Percentiles rank a stretch among this genome's conserved stretches.
Evolutionary conservation across 2,113 vertebrate genomes (phyloP).

Genomic region (Monarcha castaneiventris): DNA sequence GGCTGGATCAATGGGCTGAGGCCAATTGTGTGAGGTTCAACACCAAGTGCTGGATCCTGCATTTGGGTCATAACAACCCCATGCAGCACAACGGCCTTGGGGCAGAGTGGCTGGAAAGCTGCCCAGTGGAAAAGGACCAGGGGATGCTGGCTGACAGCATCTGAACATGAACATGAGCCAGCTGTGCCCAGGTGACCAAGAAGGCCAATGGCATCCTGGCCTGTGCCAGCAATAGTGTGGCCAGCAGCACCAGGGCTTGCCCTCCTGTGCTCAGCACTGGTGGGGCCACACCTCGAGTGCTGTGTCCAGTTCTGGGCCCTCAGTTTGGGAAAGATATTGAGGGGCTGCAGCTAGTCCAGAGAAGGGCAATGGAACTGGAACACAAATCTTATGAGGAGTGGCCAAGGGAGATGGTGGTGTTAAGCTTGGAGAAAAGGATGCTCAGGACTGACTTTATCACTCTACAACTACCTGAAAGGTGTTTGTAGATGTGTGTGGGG

Average conservation of each 20-base stretch:
- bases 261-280: neutral
- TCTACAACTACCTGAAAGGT: neutral
- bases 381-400: neutral
- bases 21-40: fast-evolving
- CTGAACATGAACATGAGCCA: neutral
- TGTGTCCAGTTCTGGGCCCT: neutral
- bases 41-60: neutral
- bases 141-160: neutral
- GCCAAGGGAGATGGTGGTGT: neutral
- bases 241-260: neutral
- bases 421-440: neutral
- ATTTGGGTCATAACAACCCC: neutral
- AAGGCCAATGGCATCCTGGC: neutral
- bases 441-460: neutral
- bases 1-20: neutral
- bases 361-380: neutral
- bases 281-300: neutral
- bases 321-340: neutral
- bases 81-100: neutral
- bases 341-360: neutral
- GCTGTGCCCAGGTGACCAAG: neutral
- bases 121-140: neutral
- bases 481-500: neutral
- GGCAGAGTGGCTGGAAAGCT: neutral
- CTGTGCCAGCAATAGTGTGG: neutral